Evolutionary conservation across 1,140 invertebrate genomes (phyloP).

Genomic region (Uloborus diversus): DNA sequence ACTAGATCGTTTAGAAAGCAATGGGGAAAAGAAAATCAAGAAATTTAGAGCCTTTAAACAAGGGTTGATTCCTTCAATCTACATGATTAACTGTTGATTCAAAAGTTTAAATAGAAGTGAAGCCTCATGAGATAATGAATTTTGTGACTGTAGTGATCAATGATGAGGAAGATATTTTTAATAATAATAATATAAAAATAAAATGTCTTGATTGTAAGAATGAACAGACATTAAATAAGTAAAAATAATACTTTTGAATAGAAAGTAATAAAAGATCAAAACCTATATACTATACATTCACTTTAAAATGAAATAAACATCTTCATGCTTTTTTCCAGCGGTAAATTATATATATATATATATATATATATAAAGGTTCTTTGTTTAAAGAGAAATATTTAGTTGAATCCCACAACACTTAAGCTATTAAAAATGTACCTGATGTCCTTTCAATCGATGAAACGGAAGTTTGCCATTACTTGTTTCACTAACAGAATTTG

Average conservation of each 20-base stretch:
- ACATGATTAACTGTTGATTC: too few species aligned
- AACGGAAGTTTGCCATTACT: constrained; percentile 2
- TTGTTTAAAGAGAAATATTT: neutral
- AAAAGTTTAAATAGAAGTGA: too few species aligned
- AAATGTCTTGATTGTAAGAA: too few species aligned
- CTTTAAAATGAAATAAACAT: neutral
- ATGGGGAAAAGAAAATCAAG: too few species aligned
- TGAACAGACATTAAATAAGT: too few species aligned
- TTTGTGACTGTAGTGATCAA: too few species aligned
- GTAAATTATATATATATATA: neutral
- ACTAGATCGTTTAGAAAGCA: too few species aligned
- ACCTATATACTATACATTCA: neutral
- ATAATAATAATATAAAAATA: too few species aligned
- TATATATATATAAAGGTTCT: neutral
- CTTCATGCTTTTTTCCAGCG: neutral
- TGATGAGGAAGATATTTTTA: too few species aligned
- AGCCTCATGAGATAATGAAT: too few species aligned
- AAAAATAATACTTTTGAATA: neutral
- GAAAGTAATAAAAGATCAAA: neutral
- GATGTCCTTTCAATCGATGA: constrained; percentile 32
- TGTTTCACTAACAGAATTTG: neutral
- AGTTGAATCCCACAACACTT: neutral
- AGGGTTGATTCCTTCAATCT: too few species aligned
- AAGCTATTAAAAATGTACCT: neutral
- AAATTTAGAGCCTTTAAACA: too few species aligned